Conservation (phyloP, 92 coral and sea anemone species). For the Nematostella vectensis region DNA sequence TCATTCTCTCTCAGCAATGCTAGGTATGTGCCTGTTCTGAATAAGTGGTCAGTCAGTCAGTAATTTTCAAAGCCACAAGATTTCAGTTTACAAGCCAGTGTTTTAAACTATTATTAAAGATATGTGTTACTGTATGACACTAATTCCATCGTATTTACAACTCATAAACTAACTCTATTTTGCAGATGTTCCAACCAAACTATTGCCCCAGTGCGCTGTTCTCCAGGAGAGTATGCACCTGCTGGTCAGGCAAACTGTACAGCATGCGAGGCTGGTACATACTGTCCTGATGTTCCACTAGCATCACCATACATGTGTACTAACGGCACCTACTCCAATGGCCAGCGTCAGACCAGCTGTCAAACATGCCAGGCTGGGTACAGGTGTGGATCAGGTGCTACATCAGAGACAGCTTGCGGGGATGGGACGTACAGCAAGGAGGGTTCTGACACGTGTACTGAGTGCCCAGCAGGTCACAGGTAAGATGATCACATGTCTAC, state of each 20-base stretch:
- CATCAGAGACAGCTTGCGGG: constrained; percentile 44
- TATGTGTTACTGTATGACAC: too few species aligned
- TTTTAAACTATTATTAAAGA: too few species aligned
- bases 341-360: constrained; percentile 54
- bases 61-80: too few species aligned
- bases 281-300: constrained; percentile 55
- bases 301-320: constrained; percentile 56
- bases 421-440: constrained; percentile 83
- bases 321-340: constrained; percentile 69
- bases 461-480: constrained; percentile 93
- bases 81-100: too few species aligned
- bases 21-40: too few species aligned
- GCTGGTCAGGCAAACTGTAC: constrained; percentile 54
- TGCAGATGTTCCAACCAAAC: constrained; percentile 70
- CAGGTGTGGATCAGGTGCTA: constrained; percentile 59
- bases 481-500: constrained; percentile 2
- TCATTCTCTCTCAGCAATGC: too few species aligned
- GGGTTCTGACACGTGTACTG: constrained; percentile 72
- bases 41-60: too few species aligned
- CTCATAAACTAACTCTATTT: too few species aligned
- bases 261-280: constrained; percentile 57
- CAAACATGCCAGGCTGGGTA: constrained; percentile 62
- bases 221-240: constrained; percentile 67
- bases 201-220: constrained; percentile 55
- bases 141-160: too few species aligned